A percentile compares a stretch with the other conserved stretches of the same genome.
Evolutionary conservation across 2,888 invertebrate species (phyloP).

Genomic region (Strigamia transsilvanica): DNA sequence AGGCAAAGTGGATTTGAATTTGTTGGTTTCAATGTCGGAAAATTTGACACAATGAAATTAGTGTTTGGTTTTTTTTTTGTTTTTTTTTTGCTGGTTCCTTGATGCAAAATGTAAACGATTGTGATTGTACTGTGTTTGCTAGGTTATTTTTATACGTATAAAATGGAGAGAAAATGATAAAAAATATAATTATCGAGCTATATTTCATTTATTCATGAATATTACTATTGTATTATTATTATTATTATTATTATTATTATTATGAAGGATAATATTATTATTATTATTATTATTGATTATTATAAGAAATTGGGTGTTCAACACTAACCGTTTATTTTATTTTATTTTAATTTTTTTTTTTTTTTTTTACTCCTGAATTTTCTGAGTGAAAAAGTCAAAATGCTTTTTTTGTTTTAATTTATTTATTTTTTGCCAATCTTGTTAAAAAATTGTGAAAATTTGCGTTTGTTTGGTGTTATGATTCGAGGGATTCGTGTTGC

Average conservation of each 20-base stretch:
- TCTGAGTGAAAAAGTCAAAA: conserved; percentile 35
- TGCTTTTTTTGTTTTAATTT: background rate
- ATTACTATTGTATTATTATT: conserved; percentile 28
- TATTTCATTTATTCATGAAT: conserved; percentile 29
- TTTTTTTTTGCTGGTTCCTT: conserved; percentile 16
- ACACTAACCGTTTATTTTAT: conserved; percentile 27
- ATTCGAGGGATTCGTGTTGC: conserved; percentile 15
- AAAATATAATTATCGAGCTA: conserved; percentile 22
- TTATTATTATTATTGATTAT: conserved; percentile 21
- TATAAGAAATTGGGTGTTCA: conserved; percentile 18
- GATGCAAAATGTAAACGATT: conserved; percentile 30
- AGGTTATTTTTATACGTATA: conserved; percentile 44
- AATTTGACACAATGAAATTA: background rate
- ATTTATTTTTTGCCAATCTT: conserved; percentile 15
- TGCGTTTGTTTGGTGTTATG: background rate
- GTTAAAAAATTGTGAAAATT: background rate
- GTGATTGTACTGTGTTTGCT: conserved; percentile 21
- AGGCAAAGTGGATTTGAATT: background rate
- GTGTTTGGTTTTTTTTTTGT: background rate
- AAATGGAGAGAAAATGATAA: background rate
- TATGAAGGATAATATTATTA: conserved; percentile 6
- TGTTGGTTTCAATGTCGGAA: background rate
- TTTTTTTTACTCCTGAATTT: background rate
- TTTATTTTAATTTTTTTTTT: too few relatives aligned
- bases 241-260: background rate